phyloP scores from a whole-genome alignment of 2,797 vertebrate genomes.

The Artibeus lituratus region DNA sequence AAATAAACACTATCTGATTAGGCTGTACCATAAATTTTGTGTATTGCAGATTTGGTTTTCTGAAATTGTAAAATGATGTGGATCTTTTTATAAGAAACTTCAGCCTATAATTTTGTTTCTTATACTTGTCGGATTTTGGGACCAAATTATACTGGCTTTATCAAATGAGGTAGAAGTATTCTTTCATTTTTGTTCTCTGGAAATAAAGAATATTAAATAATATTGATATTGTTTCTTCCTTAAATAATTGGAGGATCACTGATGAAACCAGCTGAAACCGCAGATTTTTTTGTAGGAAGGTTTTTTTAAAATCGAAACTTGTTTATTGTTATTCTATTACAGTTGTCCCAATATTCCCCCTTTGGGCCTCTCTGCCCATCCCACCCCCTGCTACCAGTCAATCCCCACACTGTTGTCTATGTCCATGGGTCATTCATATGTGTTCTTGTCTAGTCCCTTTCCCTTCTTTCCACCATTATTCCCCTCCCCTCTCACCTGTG shows the following conservation, averaged over 20 bases:
- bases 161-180: neutral
- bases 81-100: neutral
- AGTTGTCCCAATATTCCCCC: too few relatives aligned
- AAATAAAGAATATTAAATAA: neutral
- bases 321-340: too few relatives aligned
- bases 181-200: neutral
- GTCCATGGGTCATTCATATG: too few relatives aligned
- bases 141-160: neutral
- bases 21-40: neutral
- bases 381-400: too few relatives aligned
- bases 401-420: too few relatives aligned
- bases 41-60: neutral
- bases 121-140: neutral
- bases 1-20: neutral
- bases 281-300: neutral
- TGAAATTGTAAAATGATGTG: neutral
- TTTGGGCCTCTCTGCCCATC: too few relatives aligned
- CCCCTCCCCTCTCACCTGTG: too few relatives aligned
- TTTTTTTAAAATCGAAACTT: neutral
- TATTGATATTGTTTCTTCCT: neutral
- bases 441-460: too few relatives aligned
- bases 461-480: too few relatives aligned
- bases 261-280: neutral
- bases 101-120: neutral
- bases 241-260: neutral